These are phyloP conservation scores for Danaus chrysippus DNA, from an alignment of 2,888 invertebrate genomes.

Conservation along the genomic window DNA sequence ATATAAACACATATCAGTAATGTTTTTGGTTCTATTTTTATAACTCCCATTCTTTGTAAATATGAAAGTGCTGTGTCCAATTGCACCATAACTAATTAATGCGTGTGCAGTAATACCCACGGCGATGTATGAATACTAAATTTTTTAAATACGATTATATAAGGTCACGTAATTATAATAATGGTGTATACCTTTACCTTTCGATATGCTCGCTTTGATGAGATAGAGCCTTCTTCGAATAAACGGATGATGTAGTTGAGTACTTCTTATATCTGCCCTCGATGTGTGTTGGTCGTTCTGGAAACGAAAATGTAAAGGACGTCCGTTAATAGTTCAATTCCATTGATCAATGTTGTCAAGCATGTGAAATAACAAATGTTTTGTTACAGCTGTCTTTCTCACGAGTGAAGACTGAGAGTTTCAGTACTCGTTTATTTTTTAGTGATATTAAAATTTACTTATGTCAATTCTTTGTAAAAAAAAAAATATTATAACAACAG, in stretches of 20 bases:
- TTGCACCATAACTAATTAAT: slow-evolving; percentile 3
- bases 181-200: slow-evolving; percentile 49
- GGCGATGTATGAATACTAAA: background rate
- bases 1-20: slow-evolving; percentile 15
- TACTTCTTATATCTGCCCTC: slow-evolving; percentile 76
- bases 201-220: slow-evolving; percentile 73
- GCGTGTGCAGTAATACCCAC: slow-evolving; percentile 5
- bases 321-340: slow-evolving; percentile 24
- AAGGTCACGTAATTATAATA: slow-evolving; percentile 1
- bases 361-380: slow-evolving; percentile 38
- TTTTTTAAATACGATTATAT: slow-evolving; percentile 3
- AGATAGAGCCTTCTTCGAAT: slow-evolving; percentile 72
- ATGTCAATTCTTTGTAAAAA: no score
- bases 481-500: no score
- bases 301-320: slow-evolving; percentile 40
- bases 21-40: slow-evolving; percentile 5
- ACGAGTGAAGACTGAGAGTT: slow-evolving; percentile 5
- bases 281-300: slow-evolving; percentile 72
- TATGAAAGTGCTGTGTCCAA: slow-evolving; percentile 9
- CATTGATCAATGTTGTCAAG: slow-evolving; percentile 46
- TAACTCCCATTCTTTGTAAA: slow-evolving; percentile 16
- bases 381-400: slow-evolving; percentile 23
- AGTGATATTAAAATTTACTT: background rate
- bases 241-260: slow-evolving; percentile 72
- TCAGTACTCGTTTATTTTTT: slow-evolving; percentile 6